Percentiles rank a stretch among this genome's conserved stretches.
Conservation (phyloP, 2,888 invertebrate species). For the Pyrochroa serraticornis region DNA sequence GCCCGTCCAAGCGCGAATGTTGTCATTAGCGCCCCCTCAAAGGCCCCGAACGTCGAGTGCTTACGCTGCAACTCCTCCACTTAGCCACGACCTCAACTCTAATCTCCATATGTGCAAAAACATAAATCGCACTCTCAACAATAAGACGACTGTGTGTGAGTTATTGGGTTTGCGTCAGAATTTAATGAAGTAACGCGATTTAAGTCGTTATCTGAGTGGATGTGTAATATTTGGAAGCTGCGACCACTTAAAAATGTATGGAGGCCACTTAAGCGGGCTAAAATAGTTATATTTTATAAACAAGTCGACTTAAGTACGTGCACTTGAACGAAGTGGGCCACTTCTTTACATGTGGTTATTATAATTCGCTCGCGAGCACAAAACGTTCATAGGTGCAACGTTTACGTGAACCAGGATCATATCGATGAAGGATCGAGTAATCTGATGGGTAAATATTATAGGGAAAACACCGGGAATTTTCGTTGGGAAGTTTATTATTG, state of each 20-base stretch:
- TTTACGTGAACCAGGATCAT: slow-evolving; percentile 44
- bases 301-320: slow-evolving; percentile 48
- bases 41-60: slow-evolving; percentile 13
- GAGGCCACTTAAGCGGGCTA: slow-evolving; percentile 49
- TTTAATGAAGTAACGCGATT: background rate
- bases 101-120: too few species aligned
- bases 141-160: too few species aligned
- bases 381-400: slow-evolving; percentile 24
- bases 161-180: slow-evolving; percentile 12
- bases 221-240: slow-evolving; percentile 36
- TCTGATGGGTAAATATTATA: slow-evolving; percentile 44
- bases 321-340: slow-evolving; percentile 52
- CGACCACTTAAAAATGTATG: slow-evolving; percentile 36
- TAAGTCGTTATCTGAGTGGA: slow-evolving; percentile 34
- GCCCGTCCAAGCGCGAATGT: slow-evolving; percentile 44
- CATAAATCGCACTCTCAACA: too few species aligned
- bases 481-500: slow-evolving; percentile 47
- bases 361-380: slow-evolving; percentile 46
- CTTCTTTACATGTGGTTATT: slow-evolving; percentile 52
- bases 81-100: too few species aligned
- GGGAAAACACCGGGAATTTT: slow-evolving; percentile 24
- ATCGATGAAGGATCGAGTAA: slow-evolving; percentile 42
- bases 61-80: slow-evolving; percentile 24
- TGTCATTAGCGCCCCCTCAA: slow-evolving; percentile 34
- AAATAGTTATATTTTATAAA: slow-evolving; percentile 52